phyloP scores from a whole-genome alignment of 2,113 vertebrate species.

The Cervus canadensis region DNA sequence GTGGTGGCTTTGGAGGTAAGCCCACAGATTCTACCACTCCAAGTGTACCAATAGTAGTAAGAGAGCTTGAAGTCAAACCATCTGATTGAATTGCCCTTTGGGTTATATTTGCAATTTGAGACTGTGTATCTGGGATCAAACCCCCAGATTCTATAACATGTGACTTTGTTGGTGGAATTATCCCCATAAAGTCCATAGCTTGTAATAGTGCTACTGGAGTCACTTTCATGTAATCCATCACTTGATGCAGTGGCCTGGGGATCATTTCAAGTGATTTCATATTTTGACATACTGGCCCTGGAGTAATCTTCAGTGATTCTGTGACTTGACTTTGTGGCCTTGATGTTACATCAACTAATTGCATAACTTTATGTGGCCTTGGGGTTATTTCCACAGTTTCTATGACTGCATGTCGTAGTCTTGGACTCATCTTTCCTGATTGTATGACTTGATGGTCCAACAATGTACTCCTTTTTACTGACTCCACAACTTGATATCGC shows the following conservation, averaged over 20 bases:
- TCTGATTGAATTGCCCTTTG: not conserved
- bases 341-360: not conserved
- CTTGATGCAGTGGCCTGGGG: not conserved
- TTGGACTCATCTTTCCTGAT: constrained; percentile 5
- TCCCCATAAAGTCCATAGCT: constrained; percentile 32
- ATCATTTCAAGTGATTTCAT: constrained; percentile 11
- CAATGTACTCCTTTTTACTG: not conserved
- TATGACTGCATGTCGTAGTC: not conserved
- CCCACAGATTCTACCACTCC: not conserved
- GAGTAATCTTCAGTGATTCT: not conserved
- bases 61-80: not conserved
- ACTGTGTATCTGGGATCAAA: not conserved
- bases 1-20: not conserved
- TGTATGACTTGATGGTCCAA: not conserved
- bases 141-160: not conserved
- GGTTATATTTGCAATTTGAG: constrained; percentile 17
- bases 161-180: constrained; percentile 20
- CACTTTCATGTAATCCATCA: constrained; percentile 17
- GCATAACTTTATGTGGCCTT: not conserved
- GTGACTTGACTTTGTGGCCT: constrained; percentile 26
- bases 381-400: not conserved
- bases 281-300: not conserved
- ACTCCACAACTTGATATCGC: not conserved
- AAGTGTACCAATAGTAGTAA: not conserved
- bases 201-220: constrained; percentile 49